These are phyloP conservation scores for Aplodontia rufa DNA, from an alignment of 2,113 vertebrate genomes.

Conservation along the genomic window DNA sequence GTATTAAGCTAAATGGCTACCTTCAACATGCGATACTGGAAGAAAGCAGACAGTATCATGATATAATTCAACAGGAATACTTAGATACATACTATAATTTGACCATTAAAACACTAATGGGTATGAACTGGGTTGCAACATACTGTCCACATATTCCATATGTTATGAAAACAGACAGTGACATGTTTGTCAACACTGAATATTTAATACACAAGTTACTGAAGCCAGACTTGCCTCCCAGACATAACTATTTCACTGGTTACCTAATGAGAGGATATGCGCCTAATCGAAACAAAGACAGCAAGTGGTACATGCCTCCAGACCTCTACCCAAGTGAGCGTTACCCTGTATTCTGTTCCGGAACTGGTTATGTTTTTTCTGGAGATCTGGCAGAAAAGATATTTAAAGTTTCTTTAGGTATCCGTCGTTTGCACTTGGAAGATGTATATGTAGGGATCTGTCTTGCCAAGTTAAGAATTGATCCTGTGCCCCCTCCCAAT, in stretches of 20 bases:
- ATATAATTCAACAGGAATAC: constrained; percentile 97
- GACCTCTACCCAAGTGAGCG: constrained; percentile 92
- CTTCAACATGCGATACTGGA: constrained; percentile 89
- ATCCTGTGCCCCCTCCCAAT: constrained; percentile 93
- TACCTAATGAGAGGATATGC: constrained; percentile 94
- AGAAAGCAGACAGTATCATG: constrained; percentile 91
- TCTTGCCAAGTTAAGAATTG: constrained; percentile 92
- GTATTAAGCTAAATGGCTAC: constrained; percentile 85
- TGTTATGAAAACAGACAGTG: constrained; percentile 98
- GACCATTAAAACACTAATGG: constrained; percentile 98
- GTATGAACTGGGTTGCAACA: constrained; percentile 96
- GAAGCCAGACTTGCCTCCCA: constrained; percentile 89
- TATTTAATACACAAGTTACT: constrained; percentile 95
- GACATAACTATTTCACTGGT: constrained; percentile 94
- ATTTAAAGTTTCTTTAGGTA: constrained; percentile 90
- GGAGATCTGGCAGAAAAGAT: constrained; percentile 94
- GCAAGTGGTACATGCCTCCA: constrained; percentile 97
- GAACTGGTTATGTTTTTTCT: constrained; percentile 97
- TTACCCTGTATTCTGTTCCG: constrained; percentile 98
- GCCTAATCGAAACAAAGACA: constrained; percentile 95
- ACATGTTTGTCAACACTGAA: constrained; percentile 98
- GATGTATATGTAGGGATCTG: constrained; percentile 97
- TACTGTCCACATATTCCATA: constrained; percentile 91
- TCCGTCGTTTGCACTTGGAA: constrained; percentile 93
- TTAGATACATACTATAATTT: constrained; percentile 96